phyloP scores from a whole-genome alignment of 2,113 vertebrate species.

The Pyxicephalus adspersus region DNA sequence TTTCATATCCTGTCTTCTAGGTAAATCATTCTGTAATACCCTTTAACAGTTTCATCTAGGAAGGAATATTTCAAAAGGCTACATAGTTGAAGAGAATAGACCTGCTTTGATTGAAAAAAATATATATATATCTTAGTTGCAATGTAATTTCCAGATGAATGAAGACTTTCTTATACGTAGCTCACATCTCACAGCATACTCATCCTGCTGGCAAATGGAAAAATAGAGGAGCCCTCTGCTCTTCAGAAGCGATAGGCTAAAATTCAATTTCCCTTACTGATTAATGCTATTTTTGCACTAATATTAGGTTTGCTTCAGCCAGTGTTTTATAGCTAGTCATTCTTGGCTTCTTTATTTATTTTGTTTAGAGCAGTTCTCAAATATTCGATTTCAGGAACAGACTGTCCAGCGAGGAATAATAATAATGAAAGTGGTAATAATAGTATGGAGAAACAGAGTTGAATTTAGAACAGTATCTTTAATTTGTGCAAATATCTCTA shows the following conservation, averaged over 20 bases:
- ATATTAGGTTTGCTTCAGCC: slow-evolving; percentile 63
- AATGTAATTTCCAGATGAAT: slow-evolving; percentile 62
- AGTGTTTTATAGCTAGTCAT: slow-evolving; percentile 64
- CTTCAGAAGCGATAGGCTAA: slow-evolving; percentile 59
- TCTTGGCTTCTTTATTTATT: slow-evolving; percentile 60
- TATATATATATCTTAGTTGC: slow-evolving; percentile 59
- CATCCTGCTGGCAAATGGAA: slow-evolving; percentile 55
- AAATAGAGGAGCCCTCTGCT: slow-evolving; percentile 58
- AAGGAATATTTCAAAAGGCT: slow-evolving; percentile 56
- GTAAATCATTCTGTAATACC: slow-evolving; percentile 48
- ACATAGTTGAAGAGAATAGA: slow-evolving; percentile 59
- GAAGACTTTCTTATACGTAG: slow-evolving; percentile 58
- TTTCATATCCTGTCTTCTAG: slow-evolving; percentile 51
- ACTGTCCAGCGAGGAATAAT: slow-evolving; percentile 52
- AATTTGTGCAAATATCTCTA: slow-evolving; percentile 55
- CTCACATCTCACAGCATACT: slow-evolving; percentile 59
- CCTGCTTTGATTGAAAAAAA: slow-evolving; percentile 55
- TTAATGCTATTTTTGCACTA: slow-evolving; percentile 68
- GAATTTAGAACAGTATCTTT: slow-evolving; percentile 56
- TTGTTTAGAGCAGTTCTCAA: slow-evolving; percentile 62
- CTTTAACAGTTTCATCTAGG: slow-evolving; percentile 48
- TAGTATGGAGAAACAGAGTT: slow-evolving; percentile 62
- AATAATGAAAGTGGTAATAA: slow-evolving; percentile 53
- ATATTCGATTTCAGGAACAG: slow-evolving; percentile 67
- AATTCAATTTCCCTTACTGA: slow-evolving; percentile 64